These are phyloP conservation scores for Crotalus helleri DNA, from an alignment of 2,113 vertebrate species.

Conservation along the genomic window DNA sequence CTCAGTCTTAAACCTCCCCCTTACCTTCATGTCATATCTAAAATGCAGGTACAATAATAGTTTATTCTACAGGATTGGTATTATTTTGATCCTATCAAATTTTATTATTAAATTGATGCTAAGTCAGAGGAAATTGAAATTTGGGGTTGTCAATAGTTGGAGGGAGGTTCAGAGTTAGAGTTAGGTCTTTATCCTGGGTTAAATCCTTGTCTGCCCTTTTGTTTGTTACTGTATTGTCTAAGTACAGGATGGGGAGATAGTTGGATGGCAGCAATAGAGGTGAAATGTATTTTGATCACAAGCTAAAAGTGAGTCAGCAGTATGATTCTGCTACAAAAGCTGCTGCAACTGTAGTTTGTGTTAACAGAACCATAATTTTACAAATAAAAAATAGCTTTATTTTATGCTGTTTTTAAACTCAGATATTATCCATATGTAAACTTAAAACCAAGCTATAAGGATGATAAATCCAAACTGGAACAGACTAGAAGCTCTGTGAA, in stretches of 20 bases:
- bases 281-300: background rate
- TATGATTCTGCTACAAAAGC: background rate
- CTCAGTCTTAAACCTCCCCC: background rate
- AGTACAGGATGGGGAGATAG: background rate
- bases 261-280: background rate
- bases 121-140: background rate
- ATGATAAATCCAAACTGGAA: background rate
- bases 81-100: background rate
- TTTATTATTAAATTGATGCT: background rate
- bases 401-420: background rate
- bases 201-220: background rate
- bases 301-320: background rate
- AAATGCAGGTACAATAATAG: background rate
- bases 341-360: background rate
- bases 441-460: background rate
- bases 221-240: background rate
- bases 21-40: background rate
- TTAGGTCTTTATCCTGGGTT: background rate
- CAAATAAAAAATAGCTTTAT: background rate
- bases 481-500: background rate
- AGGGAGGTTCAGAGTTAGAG: too few relatives aligned
- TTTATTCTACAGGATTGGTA: background rate
- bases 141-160: background rate
- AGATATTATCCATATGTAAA: background rate
- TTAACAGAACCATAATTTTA: background rate